Conservation (phyloP, 2,113 vertebrate genomes). For the Triplophysa siluroides region DNA sequence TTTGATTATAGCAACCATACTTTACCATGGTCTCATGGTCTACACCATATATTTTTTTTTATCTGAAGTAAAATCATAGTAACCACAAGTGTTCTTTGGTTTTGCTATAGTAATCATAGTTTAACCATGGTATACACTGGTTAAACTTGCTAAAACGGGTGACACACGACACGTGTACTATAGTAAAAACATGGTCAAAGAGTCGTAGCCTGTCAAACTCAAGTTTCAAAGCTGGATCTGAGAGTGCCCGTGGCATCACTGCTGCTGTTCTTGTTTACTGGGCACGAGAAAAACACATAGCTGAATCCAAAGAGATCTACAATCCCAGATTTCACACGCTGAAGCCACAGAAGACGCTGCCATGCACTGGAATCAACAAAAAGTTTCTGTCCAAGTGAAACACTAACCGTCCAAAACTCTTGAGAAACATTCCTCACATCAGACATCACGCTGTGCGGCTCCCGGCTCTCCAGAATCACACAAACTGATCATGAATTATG, state of each 20-base stretch:
- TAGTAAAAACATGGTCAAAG: too few species aligned
- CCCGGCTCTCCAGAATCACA: conserved; percentile 19
- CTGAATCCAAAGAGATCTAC: neutral
- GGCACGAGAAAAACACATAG: neutral
- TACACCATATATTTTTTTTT: too few species aligned
- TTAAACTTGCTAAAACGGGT: too few species aligned
- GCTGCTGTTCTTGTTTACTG: neutral
- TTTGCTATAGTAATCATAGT: too few species aligned
- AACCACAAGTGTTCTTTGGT: too few species aligned
- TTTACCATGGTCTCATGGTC: too few species aligned
- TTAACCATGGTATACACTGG: too few species aligned
- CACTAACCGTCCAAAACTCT: conserved; percentile 10
- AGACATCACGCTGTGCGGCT: neutral
- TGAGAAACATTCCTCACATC: conserved; percentile 2
- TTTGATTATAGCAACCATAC: too few species aligned
- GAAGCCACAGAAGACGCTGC: neutral
- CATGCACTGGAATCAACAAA: conserved; percentile 12
- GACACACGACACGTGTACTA: too few species aligned
- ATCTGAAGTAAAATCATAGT: too few species aligned
- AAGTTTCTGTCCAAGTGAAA: conserved; percentile 21
- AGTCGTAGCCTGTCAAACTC: too few species aligned
- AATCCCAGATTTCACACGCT: conserved; percentile 12
- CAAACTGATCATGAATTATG: conserved; percentile 46
- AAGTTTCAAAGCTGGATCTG: neutral
- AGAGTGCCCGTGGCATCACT: neutral